These are phyloP conservation scores for Drosophila melanosoma DNA, from an alignment of 2,888 invertebrate genomes.

Conservation along the genomic window DNA sequence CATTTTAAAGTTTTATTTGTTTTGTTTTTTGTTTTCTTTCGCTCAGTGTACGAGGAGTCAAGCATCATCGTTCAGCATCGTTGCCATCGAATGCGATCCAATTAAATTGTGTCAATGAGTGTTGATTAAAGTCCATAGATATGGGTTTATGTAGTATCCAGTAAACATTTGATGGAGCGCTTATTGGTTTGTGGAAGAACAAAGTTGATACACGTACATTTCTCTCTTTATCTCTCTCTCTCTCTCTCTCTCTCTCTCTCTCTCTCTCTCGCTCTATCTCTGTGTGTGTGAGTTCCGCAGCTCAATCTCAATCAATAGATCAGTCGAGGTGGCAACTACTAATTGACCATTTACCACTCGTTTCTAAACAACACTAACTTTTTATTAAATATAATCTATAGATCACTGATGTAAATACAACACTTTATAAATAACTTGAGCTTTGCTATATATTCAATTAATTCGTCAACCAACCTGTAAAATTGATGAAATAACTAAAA, in stretches of 20 bases:
- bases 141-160: conserved; percentile 6
- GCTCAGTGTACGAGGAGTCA: conserved; percentile 31
- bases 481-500: neutral
- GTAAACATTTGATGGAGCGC: conserved; percentile 35
- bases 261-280: neutral
- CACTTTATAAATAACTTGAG: neutral
- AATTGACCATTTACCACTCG: neutral
- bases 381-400: neutral
- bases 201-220: neutral
- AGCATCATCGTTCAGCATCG: conserved; percentile 33
- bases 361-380: neutral
- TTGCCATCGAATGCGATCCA: conserved; percentile 40
- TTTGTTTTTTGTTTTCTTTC: conserved; percentile 8
- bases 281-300: neutral
- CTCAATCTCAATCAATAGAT: neutral
- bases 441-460: neutral
- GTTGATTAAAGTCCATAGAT: conserved; percentile 68
- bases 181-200: conserved; percentile 20
- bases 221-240: neutral
- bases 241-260: neutral
- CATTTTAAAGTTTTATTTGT: neutral
- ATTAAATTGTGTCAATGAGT: conserved; percentile 75
- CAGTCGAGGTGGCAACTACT: neutral
- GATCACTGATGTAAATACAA: neutral
- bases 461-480: neutral